Conservation (phyloP, 2,113 vertebrate species). For the Solea solea region DNA sequence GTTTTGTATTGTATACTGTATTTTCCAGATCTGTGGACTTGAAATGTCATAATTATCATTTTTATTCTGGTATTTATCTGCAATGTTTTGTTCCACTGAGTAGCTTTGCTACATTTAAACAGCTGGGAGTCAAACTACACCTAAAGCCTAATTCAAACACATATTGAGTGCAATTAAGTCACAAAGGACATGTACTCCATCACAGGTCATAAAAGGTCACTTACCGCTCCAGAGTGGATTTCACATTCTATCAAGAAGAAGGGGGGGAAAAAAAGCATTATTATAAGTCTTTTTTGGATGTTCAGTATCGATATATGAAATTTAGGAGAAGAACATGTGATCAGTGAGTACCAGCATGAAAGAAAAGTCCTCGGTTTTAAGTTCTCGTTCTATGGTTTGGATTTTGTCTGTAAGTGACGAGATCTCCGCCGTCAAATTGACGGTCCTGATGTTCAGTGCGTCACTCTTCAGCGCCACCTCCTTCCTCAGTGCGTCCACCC, state of each 20-base stretch:
- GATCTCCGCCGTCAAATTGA: conserved; percentile 25
- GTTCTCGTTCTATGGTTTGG: not conserved
- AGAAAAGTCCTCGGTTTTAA: conserved; percentile 9
- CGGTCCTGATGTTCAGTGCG: conserved; percentile 1
- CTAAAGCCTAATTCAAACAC: no score
- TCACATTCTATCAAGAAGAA: conserved; percentile 13
- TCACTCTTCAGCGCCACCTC: conserved; percentile 25
- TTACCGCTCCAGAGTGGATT: conserved; percentile 12
- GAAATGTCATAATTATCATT: no score
- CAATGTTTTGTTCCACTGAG: no score
- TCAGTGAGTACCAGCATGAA: conserved; percentile 43
- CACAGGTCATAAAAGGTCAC: not conserved
- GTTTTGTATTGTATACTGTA: no score
- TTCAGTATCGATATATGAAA: not conserved
- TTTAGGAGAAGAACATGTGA: not conserved
- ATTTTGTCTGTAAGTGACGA: conserved; percentile 20
- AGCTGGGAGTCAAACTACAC: no score
- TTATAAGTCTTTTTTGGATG: not conserved
- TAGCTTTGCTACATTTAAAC: no score
- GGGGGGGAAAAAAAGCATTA: not conserved
- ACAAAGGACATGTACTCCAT: no score
- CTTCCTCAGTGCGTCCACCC: conserved; percentile 34
- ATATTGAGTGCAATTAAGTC: no score
- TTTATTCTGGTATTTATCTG: no score
- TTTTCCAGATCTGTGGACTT: no score